Conservation (phyloP, 2,888 invertebrate species). For the Pheosia gnoma region DNA sequence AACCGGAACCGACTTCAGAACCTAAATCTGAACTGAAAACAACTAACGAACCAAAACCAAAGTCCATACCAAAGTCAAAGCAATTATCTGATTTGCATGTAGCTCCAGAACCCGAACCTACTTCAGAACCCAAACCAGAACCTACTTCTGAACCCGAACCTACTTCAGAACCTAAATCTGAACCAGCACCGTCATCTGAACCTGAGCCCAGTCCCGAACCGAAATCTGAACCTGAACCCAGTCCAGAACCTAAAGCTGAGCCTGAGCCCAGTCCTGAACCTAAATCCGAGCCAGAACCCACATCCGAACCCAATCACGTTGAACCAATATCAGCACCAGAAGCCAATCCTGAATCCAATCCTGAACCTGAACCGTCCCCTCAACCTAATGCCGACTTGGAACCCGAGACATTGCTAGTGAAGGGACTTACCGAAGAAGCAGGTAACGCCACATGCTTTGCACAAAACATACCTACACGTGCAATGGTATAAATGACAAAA, state of each 20-base stretch:
- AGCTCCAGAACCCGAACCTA: slow-evolving; percentile 31
- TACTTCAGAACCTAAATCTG: slow-evolving; percentile 47
- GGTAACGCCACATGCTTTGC: slow-evolving; percentile 77
- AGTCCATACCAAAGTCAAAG: slow-evolving; percentile 42
- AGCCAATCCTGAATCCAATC: slow-evolving; percentile 50
- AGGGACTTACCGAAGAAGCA: slow-evolving; percentile 78
- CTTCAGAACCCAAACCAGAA: slow-evolving; percentile 18
- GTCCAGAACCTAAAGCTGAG: slow-evolving; percentile 31
- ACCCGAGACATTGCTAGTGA: slow-evolving; percentile 79
- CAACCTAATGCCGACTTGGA: slow-evolving; percentile 74
- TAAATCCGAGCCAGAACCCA: slow-evolving; percentile 50
- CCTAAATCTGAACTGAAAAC: slow-evolving; percentile 30
- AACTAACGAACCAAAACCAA: slow-evolving; percentile 29
- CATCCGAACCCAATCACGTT: slow-evolving; percentile 49
- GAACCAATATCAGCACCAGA: slow-evolving; percentile 65
- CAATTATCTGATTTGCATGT: slow-evolving; percentile 17
- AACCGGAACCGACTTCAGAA: slow-evolving; percentile 38
- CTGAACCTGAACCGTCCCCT: slow-evolving; percentile 59
- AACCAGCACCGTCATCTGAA: slow-evolving; percentile 59
- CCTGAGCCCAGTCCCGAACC: slow-evolving; percentile 45
- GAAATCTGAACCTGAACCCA: slow-evolving; percentile 56
- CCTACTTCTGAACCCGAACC: slow-evolving; percentile 60
- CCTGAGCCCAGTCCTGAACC: slow-evolving; percentile 59
- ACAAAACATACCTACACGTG: slow-evolving; percentile 20
- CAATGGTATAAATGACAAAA: slow-evolving; percentile 8